Evolutionary conservation across 2,888 invertebrate genomes (phyloP), one percentile per base, ranked within the genome.

Genomic region (Caenorhabditis zanzibari): DNA sequence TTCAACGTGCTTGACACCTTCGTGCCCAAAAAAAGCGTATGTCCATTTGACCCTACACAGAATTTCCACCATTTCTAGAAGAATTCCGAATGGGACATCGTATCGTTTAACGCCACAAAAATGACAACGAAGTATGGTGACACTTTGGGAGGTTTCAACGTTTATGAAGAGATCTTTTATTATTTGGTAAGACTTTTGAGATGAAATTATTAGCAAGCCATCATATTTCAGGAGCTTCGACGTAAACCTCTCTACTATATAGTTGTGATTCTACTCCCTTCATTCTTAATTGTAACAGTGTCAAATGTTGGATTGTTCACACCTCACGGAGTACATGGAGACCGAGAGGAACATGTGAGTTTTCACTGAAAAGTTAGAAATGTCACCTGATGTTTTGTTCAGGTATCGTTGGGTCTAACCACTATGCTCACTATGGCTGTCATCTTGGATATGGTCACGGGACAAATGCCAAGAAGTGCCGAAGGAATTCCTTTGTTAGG

Each of bases 361-460:
- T 35, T 35, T 52, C 22, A 16, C 28, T 5, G 0, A 47, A 28
- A 41, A 32, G 0, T 24, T 22, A 22, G 24, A 32, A 22, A 19
- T 19, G 2, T 12, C 47, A 76, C 4, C 7, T 26, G 12, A 10
- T 19, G 24, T 28, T 16, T 10, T 12, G 35, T 47, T 35, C 47
- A 87, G 84, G 88, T 87, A 4, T 88, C 88, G 0, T 69, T 89
- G 19, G 89, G 89, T 10, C 76, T 88, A n/a, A 89, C 89, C 10
- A 89, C 89, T 10, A 86, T 89, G 82, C 86, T 89, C 19, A 89
- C 89, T 28, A 89, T 89, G 89, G 86, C 88, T 22, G 89, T 89
- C 44, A 89, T 89, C 52, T 74, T 89, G 58, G 89, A 89, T 52
- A 89, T 89, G 88, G 88, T 89, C 4, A 84, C 89, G 0, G 84